Percentiles rank a stretch among this genome's conserved stretches.
Evolutionary conservation across 2,888 invertebrate species (phyloP).

Genomic region (Drosophila subsilvestris): DNA sequence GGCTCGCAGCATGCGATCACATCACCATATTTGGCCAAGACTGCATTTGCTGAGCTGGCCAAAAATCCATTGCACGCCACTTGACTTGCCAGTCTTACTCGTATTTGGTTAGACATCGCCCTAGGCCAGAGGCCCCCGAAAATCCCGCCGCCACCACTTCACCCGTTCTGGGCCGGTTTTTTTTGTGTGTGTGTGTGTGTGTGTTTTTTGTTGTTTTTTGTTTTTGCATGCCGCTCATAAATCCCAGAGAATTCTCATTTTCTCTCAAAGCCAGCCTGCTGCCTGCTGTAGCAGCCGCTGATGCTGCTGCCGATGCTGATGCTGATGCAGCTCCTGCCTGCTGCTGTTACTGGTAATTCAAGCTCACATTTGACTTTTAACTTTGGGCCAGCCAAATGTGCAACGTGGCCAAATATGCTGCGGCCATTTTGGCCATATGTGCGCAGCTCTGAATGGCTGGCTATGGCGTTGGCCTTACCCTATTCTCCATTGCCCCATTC

Average conservation of each 20-base stretch:
- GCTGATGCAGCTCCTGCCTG: slow-evolving; percentile 24
- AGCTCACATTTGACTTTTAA: slow-evolving; percentile 79
- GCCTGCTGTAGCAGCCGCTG: slow-evolving; percentile 10
- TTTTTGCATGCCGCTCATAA: slow-evolving; percentile 75
- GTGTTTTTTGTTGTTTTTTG: neutral
- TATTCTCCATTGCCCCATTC: slow-evolving; percentile 24
- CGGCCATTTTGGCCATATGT: slow-evolving; percentile 68
- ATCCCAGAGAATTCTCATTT: slow-evolving; percentile 74
- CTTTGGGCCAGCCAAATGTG: slow-evolving; percentile 71
- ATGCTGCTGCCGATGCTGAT: neutral
- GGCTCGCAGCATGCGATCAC: slow-evolving; percentile 73
- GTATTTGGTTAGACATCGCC: slow-evolving; percentile 79
- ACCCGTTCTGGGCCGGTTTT: slow-evolving; percentile 66
- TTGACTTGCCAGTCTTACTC: slow-evolving; percentile 74
- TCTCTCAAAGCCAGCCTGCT: slow-evolving; percentile 41
- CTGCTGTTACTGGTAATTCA: slow-evolving; percentile 60
- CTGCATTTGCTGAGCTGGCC: slow-evolving; percentile 75
- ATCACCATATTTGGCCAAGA: slow-evolving; percentile 78
- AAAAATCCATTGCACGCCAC: slow-evolving; percentile 73
- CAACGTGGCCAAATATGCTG: slow-evolving; percentile 64
- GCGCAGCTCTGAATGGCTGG: slow-evolving; percentile 36
- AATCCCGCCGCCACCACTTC: slow-evolving; percentile 6
- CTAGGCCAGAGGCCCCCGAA: slow-evolving; percentile 58
- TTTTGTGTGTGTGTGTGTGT: slow-evolving; percentile 8
- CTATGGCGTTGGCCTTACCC: slow-evolving; percentile 44